Evolutionary conservation across 1,140 invertebrate species (phyloP), one percentile per base, ranked within the genome.

Genomic region (Carcinoscorpius rotundicauda): DNA sequence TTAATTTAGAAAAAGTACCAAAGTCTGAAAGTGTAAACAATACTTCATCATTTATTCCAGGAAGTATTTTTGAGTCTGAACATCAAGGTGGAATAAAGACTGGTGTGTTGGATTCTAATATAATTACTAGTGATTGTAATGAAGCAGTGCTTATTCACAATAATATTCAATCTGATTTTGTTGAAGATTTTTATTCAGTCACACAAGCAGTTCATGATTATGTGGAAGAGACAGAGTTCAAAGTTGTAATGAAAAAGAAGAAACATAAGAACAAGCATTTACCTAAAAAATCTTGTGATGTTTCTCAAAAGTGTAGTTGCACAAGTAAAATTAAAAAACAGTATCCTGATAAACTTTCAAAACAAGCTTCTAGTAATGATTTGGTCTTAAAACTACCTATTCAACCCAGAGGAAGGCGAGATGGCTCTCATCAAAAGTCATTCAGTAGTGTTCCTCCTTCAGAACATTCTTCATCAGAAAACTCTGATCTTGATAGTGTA

Each of bases 401-500:
- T 5, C 10, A 9, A 10, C 61, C 51, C n/a, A 61, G 67, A 55
- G 65, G 55, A 51, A 64, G 67, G n/a, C 61, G 62, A 53, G 66
- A 62, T 60, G 63, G 75, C 60, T 71, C 72, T 52, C 73, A 77
- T 50, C 74, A 81, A 52, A 82, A 82, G 71, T 80, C 80, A 6
- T 81, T 82, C 3, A 81, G 81, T 64, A 83, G 82, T 6, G 79
- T 83, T 72, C 83, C 83, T n/a, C 82, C 82, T 63, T 84, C 83
- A 63, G 86, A 87, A 66, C 86, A 86, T 76, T 85, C 83, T 3
- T 71, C 70, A 6, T 64, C 62, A n/a, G 86, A 84, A 68, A 85
- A 85, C 74, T 86, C 87, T 71, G 72, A 73, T 62, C 76, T 83
- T 55, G 87, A 87, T 71, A 86, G 85, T 9, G 85, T 87, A 11